Evolutionary conservation across 2,888 invertebrate genomes (phyloP), one percentile per base, ranked within the genome.

Genomic region (Dione vanillae): DNA sequence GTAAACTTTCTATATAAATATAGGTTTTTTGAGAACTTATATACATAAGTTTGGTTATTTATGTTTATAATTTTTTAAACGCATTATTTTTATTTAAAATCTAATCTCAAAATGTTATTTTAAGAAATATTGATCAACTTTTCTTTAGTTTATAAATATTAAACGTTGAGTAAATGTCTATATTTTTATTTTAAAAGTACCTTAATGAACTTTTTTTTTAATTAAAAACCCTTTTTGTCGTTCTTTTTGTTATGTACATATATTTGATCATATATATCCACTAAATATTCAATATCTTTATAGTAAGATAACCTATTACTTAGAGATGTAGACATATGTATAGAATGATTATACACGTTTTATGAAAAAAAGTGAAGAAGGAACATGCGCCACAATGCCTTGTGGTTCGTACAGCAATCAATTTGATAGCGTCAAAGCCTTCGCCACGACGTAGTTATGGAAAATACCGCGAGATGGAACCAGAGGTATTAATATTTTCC

Each of bases 381-480:
- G 37, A 47, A 66, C 61, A 8, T 56, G 43, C 68, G 68, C 62
- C 62, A 65, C 65, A 40, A 1, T 43, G 20, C 10, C 3, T 35
- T 54, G 76, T 81, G 87, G 84, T 85, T 85, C 78, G 74, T 78
- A 76, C 81, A 77, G 73, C 78, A 83, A 85, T 79, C 81, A 80
- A 76, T 79, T 85, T 78, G 76, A 78, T 77, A 82, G 83, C 88
- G 85, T 81, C 78, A 84, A 91, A 92, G 91, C 90, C 92, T 92
- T 76, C 83, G 70, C 47, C 45, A 58, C 79, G 5, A 80, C 75
- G 80, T 82, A 87, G 89, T 92, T 90, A 83, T 45, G 8, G 67
- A 72, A 59, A 65, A 49, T 40, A 37, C 77, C 74, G 75, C 79
- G 74, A 92, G 92, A 87, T 91, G 92, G 89, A 62, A 68, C 12